These are phyloP conservation scores for Cremastinae sp. DNA, from an alignment of 2,888 invertebrate species.

Conservation along the genomic window DNA sequence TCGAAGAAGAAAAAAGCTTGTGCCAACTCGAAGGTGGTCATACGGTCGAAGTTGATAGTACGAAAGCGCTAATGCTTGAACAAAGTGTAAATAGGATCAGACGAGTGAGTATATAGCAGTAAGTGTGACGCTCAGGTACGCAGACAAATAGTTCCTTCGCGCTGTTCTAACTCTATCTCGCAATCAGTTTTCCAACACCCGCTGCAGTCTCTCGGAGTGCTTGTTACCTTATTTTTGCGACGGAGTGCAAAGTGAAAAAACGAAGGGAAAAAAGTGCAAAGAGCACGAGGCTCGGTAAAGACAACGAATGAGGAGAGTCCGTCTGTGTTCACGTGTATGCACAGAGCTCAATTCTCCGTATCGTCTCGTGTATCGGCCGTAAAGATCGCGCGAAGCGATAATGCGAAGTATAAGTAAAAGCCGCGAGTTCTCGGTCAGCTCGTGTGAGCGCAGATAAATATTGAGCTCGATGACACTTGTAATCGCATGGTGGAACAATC, in stretches of 20 bases:
- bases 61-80: slow-evolving; percentile 9
- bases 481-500: neutral
- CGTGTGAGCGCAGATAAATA: slow-evolving; percentile 19
- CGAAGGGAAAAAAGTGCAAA: slow-evolving; percentile 18
- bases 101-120: slow-evolving; percentile 33
- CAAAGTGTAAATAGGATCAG: slow-evolving; percentile 20
- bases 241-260: slow-evolving; percentile 32
- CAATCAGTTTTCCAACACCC: neutral
- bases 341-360: slow-evolving; percentile 4
- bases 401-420: slow-evolving; percentile 35
- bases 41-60: neutral
- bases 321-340: neutral
- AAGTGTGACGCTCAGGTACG: slow-evolving; percentile 31
- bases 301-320: neutral
- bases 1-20: neutral
- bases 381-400: slow-evolving; percentile 51
- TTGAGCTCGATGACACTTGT: slow-evolving; percentile 22
- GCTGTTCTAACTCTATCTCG: neutral
- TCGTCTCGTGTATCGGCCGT: slow-evolving; percentile 44
- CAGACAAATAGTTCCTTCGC: neutral
- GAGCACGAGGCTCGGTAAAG: neutral
- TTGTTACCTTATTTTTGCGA: neutral
- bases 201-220: neutral
- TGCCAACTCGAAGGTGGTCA: neutral
- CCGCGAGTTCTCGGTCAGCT: slow-evolving; percentile 3